Conservation (phyloP, 2,888 invertebrate genomes). For the Diarsia dahlii region DNA sequence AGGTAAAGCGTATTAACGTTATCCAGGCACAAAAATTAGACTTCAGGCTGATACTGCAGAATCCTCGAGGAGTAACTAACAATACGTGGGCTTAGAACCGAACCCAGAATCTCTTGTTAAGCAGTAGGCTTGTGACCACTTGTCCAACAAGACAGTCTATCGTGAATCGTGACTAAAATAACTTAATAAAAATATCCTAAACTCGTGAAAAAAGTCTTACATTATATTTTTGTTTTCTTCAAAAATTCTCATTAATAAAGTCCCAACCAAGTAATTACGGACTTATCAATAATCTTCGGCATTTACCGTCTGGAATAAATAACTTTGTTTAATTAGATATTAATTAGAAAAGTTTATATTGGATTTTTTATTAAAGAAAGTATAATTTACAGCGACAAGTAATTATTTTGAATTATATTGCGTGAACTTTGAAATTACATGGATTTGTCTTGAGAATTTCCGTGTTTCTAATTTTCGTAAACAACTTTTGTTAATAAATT, state of each 20-base stretch:
- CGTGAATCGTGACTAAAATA: background rate
- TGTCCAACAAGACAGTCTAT: background rate
- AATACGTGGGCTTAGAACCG: background rate
- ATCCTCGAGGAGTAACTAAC: background rate
- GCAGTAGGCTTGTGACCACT: background rate
- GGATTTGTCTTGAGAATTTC: slow-evolving; percentile 9
- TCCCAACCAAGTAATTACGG: slow-evolving; percentile 40
- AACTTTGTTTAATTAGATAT: slow-evolving; percentile 50
- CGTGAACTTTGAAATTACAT: slow-evolving; percentile 23
- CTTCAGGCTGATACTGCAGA: background rate
- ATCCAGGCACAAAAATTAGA: background rate
- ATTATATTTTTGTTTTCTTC: slow-evolving; percentile 5
- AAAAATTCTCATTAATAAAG: slow-evolving; percentile 47
- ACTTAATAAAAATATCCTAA: background rate
- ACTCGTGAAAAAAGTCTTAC: background rate
- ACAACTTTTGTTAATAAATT: slow-evolving; percentile 20
- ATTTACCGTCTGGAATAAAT: slow-evolving; percentile 42
- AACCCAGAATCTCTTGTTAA: background rate
- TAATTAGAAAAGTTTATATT: slow-evolving; percentile 59
- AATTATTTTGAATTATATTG: slow-evolving; percentile 40
- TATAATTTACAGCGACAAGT: slow-evolving; percentile 49
- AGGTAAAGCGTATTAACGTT: background rate
- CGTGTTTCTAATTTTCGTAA: background rate
- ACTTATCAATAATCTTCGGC: slow-evolving; percentile 55
- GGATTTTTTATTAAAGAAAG: slow-evolving; percentile 42